These are phyloP conservation scores for Gymnocypris eckloni DNA, from an alignment of 2,797 vertebrate species.

Conservation along the genomic window DNA sequence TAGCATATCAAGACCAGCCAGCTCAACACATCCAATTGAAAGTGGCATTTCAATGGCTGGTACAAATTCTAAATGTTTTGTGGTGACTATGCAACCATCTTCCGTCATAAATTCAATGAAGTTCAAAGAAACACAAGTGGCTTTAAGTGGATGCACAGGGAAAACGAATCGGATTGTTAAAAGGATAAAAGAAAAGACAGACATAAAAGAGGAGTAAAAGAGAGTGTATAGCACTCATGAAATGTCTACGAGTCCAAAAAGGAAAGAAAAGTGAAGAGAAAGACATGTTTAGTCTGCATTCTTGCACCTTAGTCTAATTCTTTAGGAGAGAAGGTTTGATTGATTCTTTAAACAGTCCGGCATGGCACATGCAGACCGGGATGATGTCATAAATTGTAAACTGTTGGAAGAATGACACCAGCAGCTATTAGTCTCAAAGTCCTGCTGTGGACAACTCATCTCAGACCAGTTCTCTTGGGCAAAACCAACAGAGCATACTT, in stretches of 20 bases:
- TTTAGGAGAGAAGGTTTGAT: slow-evolving; percentile 66
- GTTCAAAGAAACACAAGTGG: slow-evolving; percentile 14
- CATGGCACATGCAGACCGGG: slow-evolving; percentile 63
- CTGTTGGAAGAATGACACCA: slow-evolving; percentile 65
- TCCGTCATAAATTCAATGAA: slow-evolving; percentile 12
- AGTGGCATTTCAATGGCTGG: slow-evolving; percentile 39
- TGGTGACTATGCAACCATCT: not conserved
- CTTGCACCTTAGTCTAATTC: slow-evolving; percentile 55
- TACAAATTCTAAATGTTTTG: slow-evolving; percentile 21
- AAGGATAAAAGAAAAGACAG: not conserved
- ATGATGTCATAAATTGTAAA: slow-evolving; percentile 73
- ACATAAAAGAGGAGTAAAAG: slow-evolving; percentile 11
- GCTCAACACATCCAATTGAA: slow-evolving; percentile 30
- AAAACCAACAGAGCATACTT: slow-evolving; percentile 60
- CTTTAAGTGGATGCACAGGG: slow-evolving; percentile 9
- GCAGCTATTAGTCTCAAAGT: slow-evolving; percentile 68
- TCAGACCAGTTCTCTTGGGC: slow-evolving; percentile 47
- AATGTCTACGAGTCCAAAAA: slow-evolving; percentile 5
- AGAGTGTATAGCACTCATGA: slow-evolving; percentile 18
- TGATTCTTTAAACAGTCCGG: slow-evolving; percentile 64
- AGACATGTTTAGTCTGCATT: slow-evolving; percentile 61
- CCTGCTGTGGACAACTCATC: slow-evolving; percentile 57
- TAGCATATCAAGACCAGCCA: slow-evolving; percentile 54
- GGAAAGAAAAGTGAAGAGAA: slow-evolving; percentile 21
- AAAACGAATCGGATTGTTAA: not conserved